Percentiles rank a stretch among this genome's conserved stretches.
These are phyloP conservation scores for Drosophila parvula DNA, from an alignment of 1,140 invertebrate genomes.

Conservation along the genomic window DNA sequence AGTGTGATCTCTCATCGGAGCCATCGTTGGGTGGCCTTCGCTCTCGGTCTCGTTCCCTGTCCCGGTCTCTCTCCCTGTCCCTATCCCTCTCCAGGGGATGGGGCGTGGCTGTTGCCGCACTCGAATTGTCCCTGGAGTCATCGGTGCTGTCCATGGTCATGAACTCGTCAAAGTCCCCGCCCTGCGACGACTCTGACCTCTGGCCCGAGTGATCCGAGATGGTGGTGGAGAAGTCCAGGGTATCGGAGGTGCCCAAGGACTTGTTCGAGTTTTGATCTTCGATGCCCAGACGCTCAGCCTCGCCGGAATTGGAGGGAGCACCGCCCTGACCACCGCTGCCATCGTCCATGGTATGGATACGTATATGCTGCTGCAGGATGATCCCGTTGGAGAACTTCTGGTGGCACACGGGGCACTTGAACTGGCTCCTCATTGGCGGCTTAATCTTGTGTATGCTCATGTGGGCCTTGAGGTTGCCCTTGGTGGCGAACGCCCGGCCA, in stretches of 20 bases:
- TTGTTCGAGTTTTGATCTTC: conserved; percentile 81
- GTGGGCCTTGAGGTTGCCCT: conserved; percentile 99
- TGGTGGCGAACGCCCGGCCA: conserved; percentile 97
- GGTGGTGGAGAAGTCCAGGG: conserved; percentile 78
- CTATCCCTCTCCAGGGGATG: conserved; percentile 47
- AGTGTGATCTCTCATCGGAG: conserved; percentile 54
- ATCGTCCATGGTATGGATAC: conserved; percentile 93
- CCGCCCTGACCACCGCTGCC: conserved; percentile 84
- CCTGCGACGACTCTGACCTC: conserved; percentile 79
- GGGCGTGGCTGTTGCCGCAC: conserved; percentile 56
- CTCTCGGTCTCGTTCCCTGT: conserved; percentile 1
- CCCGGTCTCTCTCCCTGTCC: conserved; percentile 19
- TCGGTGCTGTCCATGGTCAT: conserved; percentile 83
- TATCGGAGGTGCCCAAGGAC: conserved; percentile 77
- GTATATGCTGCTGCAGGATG: conserved; percentile 98
- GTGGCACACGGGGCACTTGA: conserved; percentile 99
- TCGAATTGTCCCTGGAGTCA: conserved; percentile 74
- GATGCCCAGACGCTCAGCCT: conserved; percentile 51
- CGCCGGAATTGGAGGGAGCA: conserved; percentile 13
- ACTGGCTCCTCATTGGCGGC: conserved; percentile 94
- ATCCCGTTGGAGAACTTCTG: conserved; percentile 98
- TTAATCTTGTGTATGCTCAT: conserved; percentile 99
- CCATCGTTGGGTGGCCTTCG: conserved; percentile 30
- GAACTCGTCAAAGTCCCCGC: conserved; percentile 79
- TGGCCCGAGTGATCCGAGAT: conserved; percentile 80